Evolutionary conservation across 2,888 invertebrate genomes (phyloP).

Genomic region (Sarcophaga rosellei): DNA sequence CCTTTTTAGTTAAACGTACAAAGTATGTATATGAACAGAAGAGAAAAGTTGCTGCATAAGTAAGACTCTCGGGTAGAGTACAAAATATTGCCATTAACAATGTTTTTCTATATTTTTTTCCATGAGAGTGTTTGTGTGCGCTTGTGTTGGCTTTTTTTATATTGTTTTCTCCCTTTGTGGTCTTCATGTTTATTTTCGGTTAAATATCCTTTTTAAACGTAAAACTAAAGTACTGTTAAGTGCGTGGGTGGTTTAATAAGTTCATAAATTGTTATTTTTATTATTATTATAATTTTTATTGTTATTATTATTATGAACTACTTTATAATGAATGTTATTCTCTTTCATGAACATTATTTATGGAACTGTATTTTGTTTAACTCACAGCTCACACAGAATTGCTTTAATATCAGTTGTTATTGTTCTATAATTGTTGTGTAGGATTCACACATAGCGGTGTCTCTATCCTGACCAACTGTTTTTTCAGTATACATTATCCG

Average conservation of each 20-base stretch:
- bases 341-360: too few species aligned
- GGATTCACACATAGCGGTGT: too few species aligned
- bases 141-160: slow-evolving; percentile 1
- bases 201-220: slow-evolving; percentile 64
- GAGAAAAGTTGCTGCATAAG: not conserved
- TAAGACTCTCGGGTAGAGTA: not conserved
- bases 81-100: slow-evolving; percentile 53
- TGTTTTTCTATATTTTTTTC: slow-evolving; percentile 58
- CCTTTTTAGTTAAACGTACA: not conserved
- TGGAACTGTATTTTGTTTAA: too few species aligned
- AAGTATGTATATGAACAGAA: not conserved
- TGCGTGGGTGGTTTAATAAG: slow-evolving; percentile 28
- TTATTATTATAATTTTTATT: too few species aligned
- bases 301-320: too few species aligned
- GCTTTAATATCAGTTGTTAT: too few species aligned
- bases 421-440: too few species aligned
- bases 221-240: slow-evolving; percentile 26
- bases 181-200: slow-evolving; percentile 61
- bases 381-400: too few species aligned
- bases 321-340: not conserved
- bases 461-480: too few species aligned
- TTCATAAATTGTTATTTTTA: not conserved
- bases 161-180: slow-evolving; percentile 43
- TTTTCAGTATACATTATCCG: too few species aligned
- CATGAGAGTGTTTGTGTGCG: not conserved